These are phyloP conservation scores for Daubentonia madagascariensis DNA, from an alignment of 2,113 vertebrate species.

Conservation along the genomic window DNA sequence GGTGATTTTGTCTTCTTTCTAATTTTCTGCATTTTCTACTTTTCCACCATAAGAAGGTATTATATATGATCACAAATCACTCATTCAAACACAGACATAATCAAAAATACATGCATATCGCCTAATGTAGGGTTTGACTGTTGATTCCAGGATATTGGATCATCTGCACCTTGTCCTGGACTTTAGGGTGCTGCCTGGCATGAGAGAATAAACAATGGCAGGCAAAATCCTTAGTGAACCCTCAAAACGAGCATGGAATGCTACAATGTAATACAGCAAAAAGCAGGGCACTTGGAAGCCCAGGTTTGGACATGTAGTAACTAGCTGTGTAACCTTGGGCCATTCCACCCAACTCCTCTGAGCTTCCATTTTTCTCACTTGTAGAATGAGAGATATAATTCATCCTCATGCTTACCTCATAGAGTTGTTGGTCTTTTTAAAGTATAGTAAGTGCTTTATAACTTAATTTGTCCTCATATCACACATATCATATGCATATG, in stretches of 20 bases:
- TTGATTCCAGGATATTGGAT: not conserved
- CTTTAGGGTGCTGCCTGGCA: not conserved
- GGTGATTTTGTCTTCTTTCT: not conserved
- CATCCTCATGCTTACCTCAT: not conserved
- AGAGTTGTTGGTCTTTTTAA: not conserved
- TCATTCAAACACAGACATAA: not conserved
- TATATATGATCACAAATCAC: not conserved
- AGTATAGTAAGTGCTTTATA: not conserved
- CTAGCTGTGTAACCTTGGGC: not conserved
- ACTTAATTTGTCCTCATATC: not conserved
- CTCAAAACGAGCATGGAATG: not conserved
- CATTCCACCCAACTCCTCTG: not conserved
- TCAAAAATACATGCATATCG: not conserved
- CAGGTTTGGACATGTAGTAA: not conserved
- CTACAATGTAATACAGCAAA: not conserved
- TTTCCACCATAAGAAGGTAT: not conserved
- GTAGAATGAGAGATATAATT: not conserved
- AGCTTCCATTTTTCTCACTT: not conserved
- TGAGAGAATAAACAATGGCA: not conserved
- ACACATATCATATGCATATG: not conserved
- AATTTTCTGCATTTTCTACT: not conserved
- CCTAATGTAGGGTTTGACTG: not conserved
- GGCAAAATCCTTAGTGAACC: not conserved
- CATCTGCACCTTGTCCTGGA: not conserved
- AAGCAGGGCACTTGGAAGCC: not conserved